Base-by-base conservation (phyloP, 2,888 invertebrate genomes). In the Platycheirus albimanus region DNA sequence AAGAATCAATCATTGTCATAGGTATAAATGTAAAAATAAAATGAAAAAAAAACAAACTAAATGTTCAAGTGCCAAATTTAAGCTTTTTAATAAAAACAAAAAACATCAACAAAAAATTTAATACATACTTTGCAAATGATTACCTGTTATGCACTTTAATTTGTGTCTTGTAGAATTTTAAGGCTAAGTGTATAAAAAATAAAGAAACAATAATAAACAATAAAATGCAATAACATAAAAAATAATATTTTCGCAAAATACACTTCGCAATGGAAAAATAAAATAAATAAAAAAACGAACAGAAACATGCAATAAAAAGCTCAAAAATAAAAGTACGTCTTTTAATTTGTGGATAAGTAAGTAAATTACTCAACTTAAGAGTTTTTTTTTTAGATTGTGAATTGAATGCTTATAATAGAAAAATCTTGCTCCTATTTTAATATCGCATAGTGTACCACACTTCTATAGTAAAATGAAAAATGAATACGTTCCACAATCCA, bases 31-130 rank as follows among this genome's bases (percentile, higher is more conserved):
- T 58, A 28, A 24, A 41, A 28, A 30, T 5, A 41, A 41, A 3
- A 15, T 15, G 4, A 13, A 24, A 13, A 1, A 47, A 49, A 19
- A 36, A 43, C 13, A 28, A 63, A 28, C 13, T 47, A 49, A 74
- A 33, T 51, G 24, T 80, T 66, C 58, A 71, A 81, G 80, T 81
- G 80, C 80, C 80, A 81, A 81, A 81, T 76, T 66, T 30, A 58
- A 71, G 76, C 75, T 70, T 75, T 70, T 80, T 38, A 51, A 47
- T 11, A 13, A 24, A 36, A 61, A n/a, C n/a, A n/a, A n/a, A n/a
- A n/a, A n/a, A n/a, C n/a, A n/a, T n/a, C 10, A 54, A 11, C 54
- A 41, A 28, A 8, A 8, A 61, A 63, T 33, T 30, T 47, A 24
- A 45, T 41, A 17, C 38, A 77, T 43, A 54, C 28, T 49, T 61